These are phyloP conservation scores for Dysdera silvatica DNA, from an alignment of 1,140 invertebrate genomes.

Conservation along the genomic window DNA sequence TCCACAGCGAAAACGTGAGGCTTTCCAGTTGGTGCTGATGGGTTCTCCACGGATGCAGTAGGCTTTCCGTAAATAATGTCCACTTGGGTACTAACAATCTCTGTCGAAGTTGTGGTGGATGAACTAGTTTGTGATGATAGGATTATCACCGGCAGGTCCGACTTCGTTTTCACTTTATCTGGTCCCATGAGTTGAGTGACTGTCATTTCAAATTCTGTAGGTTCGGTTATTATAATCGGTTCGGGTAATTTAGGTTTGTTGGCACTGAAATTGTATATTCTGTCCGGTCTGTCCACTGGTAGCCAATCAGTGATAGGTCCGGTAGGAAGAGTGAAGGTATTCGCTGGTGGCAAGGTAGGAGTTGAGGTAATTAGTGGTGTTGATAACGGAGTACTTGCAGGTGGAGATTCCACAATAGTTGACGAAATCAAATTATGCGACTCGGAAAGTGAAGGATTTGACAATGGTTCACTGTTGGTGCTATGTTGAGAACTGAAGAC, in stretches of 20 bases:
- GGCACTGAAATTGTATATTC: not conserved
- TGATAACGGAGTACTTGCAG: too few species aligned
- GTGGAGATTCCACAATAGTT: too few species aligned
- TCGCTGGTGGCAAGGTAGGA: slow-evolving; percentile 2
- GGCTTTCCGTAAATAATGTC: slow-evolving; percentile 35
- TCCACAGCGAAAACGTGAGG: slow-evolving; percentile 26
- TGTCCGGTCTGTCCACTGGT: slow-evolving; percentile 19
- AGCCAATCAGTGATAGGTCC: slow-evolving; percentile 32
- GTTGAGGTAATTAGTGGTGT: too few species aligned
- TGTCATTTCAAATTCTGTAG: slow-evolving; percentile 33
- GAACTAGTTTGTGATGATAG: slow-evolving; percentile 17
- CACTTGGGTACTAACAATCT: slow-evolving; percentile 9
- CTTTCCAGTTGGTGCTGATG: slow-evolving; percentile 8
- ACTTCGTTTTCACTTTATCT: slow-evolving; percentile 6
- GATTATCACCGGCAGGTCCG: not conserved
- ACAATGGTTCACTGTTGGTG: too few species aligned
- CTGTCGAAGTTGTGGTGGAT: slow-evolving; percentile 15
- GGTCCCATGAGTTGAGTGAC: slow-evolving; percentile 33
- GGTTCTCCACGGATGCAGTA: not conserved
- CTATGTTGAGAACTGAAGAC: too few species aligned
- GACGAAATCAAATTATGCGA: not conserved
- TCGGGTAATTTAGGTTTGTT: slow-evolving; percentile 5
- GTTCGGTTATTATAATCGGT: slow-evolving; percentile 34
- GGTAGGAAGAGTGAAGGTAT: not conserved
- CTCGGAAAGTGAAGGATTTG: too few species aligned